Base-by-base conservation (phyloP, 2,113 vertebrate species). In the Gymnobelideus leadbeateri region DNA sequence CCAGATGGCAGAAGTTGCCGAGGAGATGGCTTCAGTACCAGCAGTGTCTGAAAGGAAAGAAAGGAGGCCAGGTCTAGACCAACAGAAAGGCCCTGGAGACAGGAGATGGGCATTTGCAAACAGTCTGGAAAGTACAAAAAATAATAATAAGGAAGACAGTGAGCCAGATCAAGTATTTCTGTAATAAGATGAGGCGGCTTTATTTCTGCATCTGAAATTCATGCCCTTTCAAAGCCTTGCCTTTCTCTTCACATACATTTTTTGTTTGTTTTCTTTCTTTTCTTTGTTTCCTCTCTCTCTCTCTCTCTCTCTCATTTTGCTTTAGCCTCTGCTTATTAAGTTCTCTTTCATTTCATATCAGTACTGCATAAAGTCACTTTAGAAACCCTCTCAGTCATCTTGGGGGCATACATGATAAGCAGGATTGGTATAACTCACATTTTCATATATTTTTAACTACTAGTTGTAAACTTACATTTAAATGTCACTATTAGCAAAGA, bases 401-500 rank as follows among this genome's bases (percentile, higher is more conserved):
- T 55, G 7, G n/a, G 84, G 46, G 25, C n/a, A 90, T 43, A 37
- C 16, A 49, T 46, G 91, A 94, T 89, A 92, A 89, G 51, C 94
- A 95, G 25, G 47, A 12, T 84, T 94, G 28, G 21, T 90, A 84
- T 97, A 91, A 10, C 31, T 90, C 51, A 96, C 47, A 43, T 31
- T 90, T 95, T 68, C 7, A 93, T 95, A 95, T 92, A 21, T 95
- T 95, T 68, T 96, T 96, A 52, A 96, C 94, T 92, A 95, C 26
- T 28, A 94, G 91, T 47, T 57, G 90, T 51, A 97, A 96, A 97
- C 68, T 1, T 19, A 14, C 77, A 96, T 96, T 97, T 98, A 97
- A 98, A 96, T 97, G 93, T 93, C 91, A 96, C 77, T 53, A 96
- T 91, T 95, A 96, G 89, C 84, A 98, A 98, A 96, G 46, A 51